phyloP scores from a whole-genome alignment of 1,140 invertebrate genomes.

The Melipona quadrifasciata region DNA sequence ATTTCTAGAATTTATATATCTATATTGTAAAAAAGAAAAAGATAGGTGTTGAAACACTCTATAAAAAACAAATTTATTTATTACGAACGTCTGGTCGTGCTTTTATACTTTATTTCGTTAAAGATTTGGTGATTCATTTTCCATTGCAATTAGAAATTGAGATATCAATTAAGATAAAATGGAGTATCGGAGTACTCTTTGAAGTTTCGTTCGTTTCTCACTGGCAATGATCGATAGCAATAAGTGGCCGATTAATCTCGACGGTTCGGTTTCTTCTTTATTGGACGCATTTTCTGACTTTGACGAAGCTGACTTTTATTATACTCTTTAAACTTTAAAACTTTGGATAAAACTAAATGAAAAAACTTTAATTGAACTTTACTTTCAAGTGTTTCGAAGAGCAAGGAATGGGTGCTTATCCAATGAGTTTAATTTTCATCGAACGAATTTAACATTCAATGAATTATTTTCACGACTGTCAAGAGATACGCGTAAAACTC shows the following conservation, averaged over 20 bases:
- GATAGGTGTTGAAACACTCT: background rate
- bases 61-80: background rate
- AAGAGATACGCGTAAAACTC: background rate
- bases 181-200: background rate
- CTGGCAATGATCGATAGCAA: constrained; percentile 1
- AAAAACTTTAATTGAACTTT: background rate
- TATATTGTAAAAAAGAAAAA: no score
- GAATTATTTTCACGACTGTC: no score
- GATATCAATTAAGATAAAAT: background rate
- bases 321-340: background rate
- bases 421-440: background rate
- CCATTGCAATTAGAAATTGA: background rate
- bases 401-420: background rate
- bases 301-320: background rate
- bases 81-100: background rate
- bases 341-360: background rate
- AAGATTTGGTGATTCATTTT: background rate
- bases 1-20: no score
- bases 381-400: background rate
- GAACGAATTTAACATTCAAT: background rate
- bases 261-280: background rate
- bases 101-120: background rate
- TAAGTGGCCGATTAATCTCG: constrained; percentile 21
- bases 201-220: background rate
- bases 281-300: background rate